Evolutionary conservation across 2,113 vertebrate species (phyloP).

Genomic region (Ancistrus triradiatus): DNA sequence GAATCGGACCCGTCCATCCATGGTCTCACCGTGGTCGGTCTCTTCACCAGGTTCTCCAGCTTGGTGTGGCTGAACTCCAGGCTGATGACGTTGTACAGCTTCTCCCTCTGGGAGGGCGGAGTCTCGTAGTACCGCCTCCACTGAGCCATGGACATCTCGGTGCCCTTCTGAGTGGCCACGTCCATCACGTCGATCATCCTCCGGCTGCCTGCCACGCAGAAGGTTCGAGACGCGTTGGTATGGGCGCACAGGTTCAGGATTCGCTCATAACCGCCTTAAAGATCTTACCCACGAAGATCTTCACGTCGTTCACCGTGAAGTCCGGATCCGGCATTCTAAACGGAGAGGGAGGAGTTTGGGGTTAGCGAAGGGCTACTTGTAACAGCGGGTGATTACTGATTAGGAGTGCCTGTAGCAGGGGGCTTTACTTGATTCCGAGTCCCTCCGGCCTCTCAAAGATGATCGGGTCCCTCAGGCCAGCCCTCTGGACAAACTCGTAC

Average conservation of each 20-base stretch:
- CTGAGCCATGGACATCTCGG: constrained; percentile 98
- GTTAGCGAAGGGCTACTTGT: too few species aligned
- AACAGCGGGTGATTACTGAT: too few species aligned
- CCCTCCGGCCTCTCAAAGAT: constrained; percentile 88
- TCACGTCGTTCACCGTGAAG: constrained; percentile 95
- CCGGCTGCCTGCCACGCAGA: constrained; percentile 77
- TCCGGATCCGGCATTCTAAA: constrained; percentile 91
- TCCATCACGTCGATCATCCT: constrained; percentile 98
- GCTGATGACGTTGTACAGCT: constrained; percentile 98
- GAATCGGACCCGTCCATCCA: too few species aligned
- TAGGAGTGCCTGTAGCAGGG: not conserved
- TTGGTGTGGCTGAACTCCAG: constrained; percentile 97
- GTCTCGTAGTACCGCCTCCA: constrained; percentile 97
- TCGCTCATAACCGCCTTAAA: too few species aligned
- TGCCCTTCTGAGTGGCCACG: constrained; percentile 94
- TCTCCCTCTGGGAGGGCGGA: constrained; percentile 86
- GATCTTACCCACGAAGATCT: constrained; percentile 93
- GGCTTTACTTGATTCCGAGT: constrained; percentile 87
- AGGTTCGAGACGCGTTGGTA: not conserved
- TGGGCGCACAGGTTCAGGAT: not conserved
- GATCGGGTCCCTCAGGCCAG: constrained; percentile 87
- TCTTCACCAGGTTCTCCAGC: constrained; percentile 92
- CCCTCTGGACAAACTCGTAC: constrained; percentile 89
- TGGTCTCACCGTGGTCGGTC: constrained; percentile 80
- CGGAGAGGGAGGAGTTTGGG: not conserved